phyloP scores from a whole-genome alignment of 2,888 invertebrate species.

The Nymphalis urticae region DNA sequence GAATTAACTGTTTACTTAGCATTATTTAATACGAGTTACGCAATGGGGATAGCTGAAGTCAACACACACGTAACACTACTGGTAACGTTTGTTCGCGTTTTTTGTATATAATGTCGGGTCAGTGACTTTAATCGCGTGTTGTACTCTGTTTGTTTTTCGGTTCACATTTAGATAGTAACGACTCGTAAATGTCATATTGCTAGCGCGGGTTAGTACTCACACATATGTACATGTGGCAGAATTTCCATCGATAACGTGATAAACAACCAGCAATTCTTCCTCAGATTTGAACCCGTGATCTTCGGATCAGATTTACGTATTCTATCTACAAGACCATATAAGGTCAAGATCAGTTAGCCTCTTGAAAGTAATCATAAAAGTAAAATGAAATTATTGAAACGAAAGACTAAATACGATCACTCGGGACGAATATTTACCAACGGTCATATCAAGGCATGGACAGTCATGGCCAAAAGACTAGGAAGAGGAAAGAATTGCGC shows the following conservation, averaged over 20 bases:
- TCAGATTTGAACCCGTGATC: no score
- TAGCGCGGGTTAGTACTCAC: no score
- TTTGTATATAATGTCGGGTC: background rate
- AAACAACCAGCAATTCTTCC: no score
- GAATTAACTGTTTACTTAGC: constrained; percentile 11
- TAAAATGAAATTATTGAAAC: no score
- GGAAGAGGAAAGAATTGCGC: constrained; percentile 3
- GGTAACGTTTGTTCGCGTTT: background rate
- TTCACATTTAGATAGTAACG: background rate
- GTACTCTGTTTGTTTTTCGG: constrained; percentile 1
- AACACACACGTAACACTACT: constrained; percentile 1
- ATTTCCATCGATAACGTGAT: no score
- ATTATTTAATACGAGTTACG: constrained; percentile 4
- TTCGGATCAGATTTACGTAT: no score
- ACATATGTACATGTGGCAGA: no score
- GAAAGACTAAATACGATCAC: no score
- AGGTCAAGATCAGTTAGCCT: no score
- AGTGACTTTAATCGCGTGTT: background rate
- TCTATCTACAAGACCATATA: no score
- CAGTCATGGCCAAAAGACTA: background rate
- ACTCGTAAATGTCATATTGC: background rate
- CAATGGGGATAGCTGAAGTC: background rate
- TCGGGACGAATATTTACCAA: no score
- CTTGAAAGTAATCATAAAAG: no score
- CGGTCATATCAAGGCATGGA: background rate